Evolutionary conservation across 2,797 vertebrate species (phyloP).

Genomic region (Silurus aristotelis): DNA sequence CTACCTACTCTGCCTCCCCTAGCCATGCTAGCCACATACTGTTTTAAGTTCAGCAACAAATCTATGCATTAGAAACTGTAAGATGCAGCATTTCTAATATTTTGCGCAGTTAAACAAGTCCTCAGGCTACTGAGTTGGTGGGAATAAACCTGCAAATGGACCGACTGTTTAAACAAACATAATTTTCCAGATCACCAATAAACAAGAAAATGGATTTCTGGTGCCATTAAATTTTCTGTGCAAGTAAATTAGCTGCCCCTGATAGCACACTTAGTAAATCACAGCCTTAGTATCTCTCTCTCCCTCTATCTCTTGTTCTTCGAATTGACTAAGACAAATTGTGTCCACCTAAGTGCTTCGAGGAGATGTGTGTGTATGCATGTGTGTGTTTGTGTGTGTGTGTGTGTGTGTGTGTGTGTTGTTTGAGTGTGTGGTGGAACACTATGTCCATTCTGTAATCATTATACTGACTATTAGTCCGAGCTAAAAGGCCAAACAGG

Average conservation of each 20-base stretch:
- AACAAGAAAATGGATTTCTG: constrained; percentile 37
- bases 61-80: background rate
- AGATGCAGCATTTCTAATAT: background rate
- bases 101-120: background rate
- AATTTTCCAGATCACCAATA: constrained; percentile 1
- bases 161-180: constrained; percentile 20
- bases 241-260: constrained; percentile 34
- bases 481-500: constrained; percentile 5
- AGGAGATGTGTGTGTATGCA: constrained; percentile 20
- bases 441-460: background rate
- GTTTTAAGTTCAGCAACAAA: background rate
- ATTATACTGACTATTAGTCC: constrained; percentile 18
- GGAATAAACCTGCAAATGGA: background rate
- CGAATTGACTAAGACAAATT: constrained; percentile 39
- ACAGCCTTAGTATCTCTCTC: constrained; percentile 53
- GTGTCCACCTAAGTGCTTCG: constrained; percentile 27
- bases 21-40: background rate
- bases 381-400: constrained; percentile 22
- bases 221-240: constrained; percentile 27
- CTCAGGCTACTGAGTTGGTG: background rate
- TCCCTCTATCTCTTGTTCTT: constrained; percentile 26
- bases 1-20: background rate
- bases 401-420: constrained; percentile 21
- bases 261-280: constrained; percentile 47
- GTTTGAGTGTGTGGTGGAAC: constrained; percentile 11